phyloP scores from a whole-genome alignment of 2,797 vertebrate genomes.

The Sebastolobus alascanus region DNA sequence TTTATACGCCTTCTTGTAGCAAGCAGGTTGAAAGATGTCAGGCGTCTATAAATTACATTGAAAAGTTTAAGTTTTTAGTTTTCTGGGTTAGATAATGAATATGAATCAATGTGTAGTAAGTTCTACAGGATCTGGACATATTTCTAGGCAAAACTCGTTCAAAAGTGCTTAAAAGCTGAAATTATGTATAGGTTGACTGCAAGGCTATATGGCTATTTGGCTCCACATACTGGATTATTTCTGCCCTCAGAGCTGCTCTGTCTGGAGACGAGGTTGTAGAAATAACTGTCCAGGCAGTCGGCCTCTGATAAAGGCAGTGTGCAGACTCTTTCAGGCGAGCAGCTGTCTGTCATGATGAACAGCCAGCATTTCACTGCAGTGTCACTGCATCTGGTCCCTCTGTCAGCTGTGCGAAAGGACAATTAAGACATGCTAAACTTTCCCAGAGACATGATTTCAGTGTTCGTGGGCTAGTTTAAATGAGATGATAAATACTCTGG shows the following conservation, averaged over 20 bases:
- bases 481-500: slow-evolving; percentile 57
- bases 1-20: too few relatives aligned
- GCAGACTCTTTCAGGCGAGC: not conserved
- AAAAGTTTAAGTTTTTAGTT: too few relatives aligned
- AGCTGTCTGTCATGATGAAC: slow-evolving; percentile 8
- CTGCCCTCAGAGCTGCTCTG: not conserved
- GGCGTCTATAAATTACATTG: too few relatives aligned
- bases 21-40: too few relatives aligned
- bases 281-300: not conserved
- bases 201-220: not conserved
- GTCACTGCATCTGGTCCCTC: slow-evolving; percentile 41
- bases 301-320: not conserved
- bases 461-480: slow-evolving; percentile 45
- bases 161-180: not conserved
- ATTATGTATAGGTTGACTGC: not conserved
- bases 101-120: too few relatives aligned
- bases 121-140: not conserved
- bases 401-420: slow-evolving; percentile 46
- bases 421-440: slow-evolving; percentile 37
- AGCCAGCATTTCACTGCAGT: not conserved
- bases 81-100: too few relatives aligned
- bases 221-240: not conserved
- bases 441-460: slow-evolving; percentile 47
- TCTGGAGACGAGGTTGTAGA: not conserved
- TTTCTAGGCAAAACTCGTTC: not conserved